These are phyloP conservation scores for Ferdinandea cuprea DNA, from an alignment of 2,888 invertebrate species.

Conservation along the genomic window DNA sequence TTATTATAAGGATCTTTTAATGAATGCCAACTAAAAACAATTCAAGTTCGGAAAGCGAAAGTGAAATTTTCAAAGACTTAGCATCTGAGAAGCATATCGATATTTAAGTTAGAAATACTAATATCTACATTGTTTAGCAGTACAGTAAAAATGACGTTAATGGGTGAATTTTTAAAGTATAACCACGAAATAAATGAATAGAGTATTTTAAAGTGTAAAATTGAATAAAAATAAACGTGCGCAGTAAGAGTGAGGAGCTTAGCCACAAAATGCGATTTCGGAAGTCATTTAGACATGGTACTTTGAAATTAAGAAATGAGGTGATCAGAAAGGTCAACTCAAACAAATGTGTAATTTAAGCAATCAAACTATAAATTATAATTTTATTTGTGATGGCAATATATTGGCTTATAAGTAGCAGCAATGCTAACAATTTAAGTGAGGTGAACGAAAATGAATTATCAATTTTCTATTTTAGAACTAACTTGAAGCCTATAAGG, in stretches of 20 bases:
- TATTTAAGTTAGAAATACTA: neutral
- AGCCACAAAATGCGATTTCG: neutral
- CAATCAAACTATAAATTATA: constrained; percentile 28
- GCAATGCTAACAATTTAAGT: constrained; percentile 6
- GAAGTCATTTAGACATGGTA: neutral
- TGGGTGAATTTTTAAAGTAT: constrained; percentile 25
- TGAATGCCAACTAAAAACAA: neutral
- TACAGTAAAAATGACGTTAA: constrained; percentile 12
- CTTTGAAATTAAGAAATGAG: constrained; percentile 4
- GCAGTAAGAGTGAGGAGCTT: neutral
- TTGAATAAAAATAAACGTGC: constrained; percentile 25
- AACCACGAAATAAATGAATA: constrained; percentile 28
- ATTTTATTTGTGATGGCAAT: constrained; percentile 25
- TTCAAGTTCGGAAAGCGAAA: neutral
- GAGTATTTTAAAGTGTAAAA: constrained; percentile 25
- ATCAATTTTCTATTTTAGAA: constrained; percentile 46
- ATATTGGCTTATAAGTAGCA: constrained; percentile 1
- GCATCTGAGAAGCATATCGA: neutral
- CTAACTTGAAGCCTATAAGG: constrained; percentile 32
- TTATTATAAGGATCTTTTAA: neutral
- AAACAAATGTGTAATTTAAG: constrained; percentile 42
- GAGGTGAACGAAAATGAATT: constrained; percentile 21
- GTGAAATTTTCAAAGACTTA: neutral
- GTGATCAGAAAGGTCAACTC: constrained; percentile 43
- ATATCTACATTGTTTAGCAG: too few species aligned